Evolutionary conservation across 1,140 invertebrate genomes (phyloP), one percentile per base, ranked within the genome.

Genomic region (Heliconius hewitsoni): DNA sequence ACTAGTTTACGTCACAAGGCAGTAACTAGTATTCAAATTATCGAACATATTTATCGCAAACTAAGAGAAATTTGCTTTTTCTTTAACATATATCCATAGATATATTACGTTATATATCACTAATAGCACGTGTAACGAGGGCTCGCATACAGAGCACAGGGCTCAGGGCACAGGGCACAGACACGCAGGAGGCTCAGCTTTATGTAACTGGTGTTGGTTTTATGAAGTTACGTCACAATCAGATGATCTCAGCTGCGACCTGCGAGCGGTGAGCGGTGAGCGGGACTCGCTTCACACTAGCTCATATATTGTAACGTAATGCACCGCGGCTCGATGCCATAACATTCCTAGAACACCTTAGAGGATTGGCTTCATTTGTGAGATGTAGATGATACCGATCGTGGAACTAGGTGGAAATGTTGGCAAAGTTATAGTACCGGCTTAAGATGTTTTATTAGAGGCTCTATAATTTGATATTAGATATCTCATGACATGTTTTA

Each of bases 191-290:
- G 30, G 30, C 27, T 66, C 11, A 30, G 55, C 30, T 55, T 73
- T 46, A 78, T 73, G 37, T 52, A 78, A 78, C 39, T 8, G 39
- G 37, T 8, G n/a, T 39, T 39, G 50, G 73, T 30, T 74, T 46
- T 55, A 50, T 3, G 37, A 1, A 8, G 71, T 78, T 78, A 39
- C 77, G 77, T 78, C 77, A 78, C 57, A 66, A 73, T n/a, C 72
- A 78, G 72, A 57, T 78, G 77, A 78, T 70, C 71, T 66, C 23
- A 42, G 52, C 60, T 11, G 3, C n/a, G n/a, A 60, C 19, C 55
- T 27, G 57, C 57, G 57, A 60, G n/a, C 57, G 11, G n/a, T 8
- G 9, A 60, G 8, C 60, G 11, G 60, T 30, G 60, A 66, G 27
- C 60, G 60, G 23, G 27, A 66, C 11, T 66, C 60, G 13, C 8